Conservation (phyloP, 2,888 invertebrate species). For the Parnassius mnemosyne region DNA sequence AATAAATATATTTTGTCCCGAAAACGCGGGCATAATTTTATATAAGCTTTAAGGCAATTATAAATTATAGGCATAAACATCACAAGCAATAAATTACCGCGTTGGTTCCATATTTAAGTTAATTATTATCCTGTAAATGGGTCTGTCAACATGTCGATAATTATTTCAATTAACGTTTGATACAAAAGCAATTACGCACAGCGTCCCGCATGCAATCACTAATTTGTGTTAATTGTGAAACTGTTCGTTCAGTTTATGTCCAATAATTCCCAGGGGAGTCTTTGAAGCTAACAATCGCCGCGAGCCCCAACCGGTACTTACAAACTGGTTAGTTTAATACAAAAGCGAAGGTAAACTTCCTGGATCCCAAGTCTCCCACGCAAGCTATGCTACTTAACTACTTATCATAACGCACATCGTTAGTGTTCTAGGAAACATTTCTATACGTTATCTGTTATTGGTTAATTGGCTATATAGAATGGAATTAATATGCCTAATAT, state of each 20-base stretch:
- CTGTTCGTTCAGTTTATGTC: slow-evolving; percentile 22
- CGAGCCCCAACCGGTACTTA: slow-evolving; percentile 13
- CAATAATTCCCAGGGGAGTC: slow-evolving; percentile 27
- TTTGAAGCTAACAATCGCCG: slow-evolving; percentile 19
- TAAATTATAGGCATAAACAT: not conserved
- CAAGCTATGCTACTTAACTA: not conserved
- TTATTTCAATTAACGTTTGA: slow-evolving; percentile 24
- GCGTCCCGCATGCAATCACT: slow-evolving; percentile 9
- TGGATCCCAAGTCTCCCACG: slow-evolving; percentile 13
- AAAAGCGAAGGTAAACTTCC: slow-evolving; percentile 20
- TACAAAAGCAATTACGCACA: slow-evolving; percentile 19
- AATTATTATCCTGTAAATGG: slow-evolving; percentile 20
- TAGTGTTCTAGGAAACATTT: slow-evolving; percentile 1
- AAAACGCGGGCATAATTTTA: no score
- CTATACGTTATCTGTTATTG: not conserved
- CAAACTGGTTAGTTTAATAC: slow-evolving; percentile 13
- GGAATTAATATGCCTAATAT: no score
- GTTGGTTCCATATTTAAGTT: slow-evolving; percentile 12
- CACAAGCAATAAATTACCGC: slow-evolving; percentile 14
- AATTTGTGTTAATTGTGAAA: slow-evolving; percentile 32
- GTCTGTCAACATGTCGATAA: slow-evolving; percentile 19
- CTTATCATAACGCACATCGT: slow-evolving; percentile 15
- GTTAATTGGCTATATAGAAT: not conserved
- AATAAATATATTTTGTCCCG: no score
- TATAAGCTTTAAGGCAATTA: no score